phyloP scores from a whole-genome alignment of 2,888 invertebrate species.

The Nudaria mundana region DNA sequence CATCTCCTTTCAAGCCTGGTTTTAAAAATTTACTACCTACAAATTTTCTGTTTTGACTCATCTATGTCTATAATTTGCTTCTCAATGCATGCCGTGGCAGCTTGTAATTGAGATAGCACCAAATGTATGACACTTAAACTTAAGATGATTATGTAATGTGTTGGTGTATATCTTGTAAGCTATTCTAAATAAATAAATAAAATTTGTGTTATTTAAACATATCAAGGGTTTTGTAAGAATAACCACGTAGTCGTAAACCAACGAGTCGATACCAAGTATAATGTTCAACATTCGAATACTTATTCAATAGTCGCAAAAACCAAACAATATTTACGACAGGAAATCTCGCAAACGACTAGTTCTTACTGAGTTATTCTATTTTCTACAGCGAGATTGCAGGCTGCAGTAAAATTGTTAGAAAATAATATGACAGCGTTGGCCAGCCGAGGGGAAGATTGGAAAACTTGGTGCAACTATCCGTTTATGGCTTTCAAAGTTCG shows the following conservation, averaged over 20 bases:
- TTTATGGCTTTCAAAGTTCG: constrained; percentile 47
- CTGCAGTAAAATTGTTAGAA: constrained; percentile 60
- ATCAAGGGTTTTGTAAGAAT: not conserved
- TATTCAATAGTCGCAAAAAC: constrained; percentile 33
- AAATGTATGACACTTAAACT: too few species aligned
- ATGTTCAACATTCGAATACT: constrained; percentile 20
- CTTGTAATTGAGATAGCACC: too few species aligned
- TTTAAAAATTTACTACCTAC: too few species aligned
- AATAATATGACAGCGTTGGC: constrained; percentile 57
- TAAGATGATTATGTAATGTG: too few species aligned
- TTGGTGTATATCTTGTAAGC: too few species aligned
- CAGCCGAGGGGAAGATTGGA: constrained; percentile 48
- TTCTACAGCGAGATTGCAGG: constrained; percentile 46
- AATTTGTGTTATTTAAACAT: too few species aligned
- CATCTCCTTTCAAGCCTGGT: too few species aligned
- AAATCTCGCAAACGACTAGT: constrained; percentile 35
- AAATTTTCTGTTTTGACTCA: too few species aligned
- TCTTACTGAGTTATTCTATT: constrained; percentile 37
- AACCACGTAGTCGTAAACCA: not conserved
- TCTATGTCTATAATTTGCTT: too few species aligned
- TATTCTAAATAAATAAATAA: too few species aligned
- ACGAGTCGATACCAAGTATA: constrained; percentile 13
- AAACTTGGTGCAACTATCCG: constrained; percentile 48
- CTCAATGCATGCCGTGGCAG: too few species aligned
- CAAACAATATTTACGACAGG: constrained; percentile 35